Conservation (phyloP, 2,113 vertebrate genomes). For the Terrapene triunguis region DNA sequence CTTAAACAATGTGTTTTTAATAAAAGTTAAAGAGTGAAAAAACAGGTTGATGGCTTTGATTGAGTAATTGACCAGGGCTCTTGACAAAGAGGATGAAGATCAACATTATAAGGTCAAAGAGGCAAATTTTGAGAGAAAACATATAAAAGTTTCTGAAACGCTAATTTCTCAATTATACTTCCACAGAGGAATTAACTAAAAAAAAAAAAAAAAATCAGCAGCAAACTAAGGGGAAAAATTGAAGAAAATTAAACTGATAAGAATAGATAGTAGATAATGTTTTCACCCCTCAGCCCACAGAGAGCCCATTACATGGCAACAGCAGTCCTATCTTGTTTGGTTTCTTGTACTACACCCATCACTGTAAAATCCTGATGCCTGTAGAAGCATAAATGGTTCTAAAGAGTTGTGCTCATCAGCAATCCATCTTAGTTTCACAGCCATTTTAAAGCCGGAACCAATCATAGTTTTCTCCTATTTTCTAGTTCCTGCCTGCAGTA, state of each 20-base stretch:
- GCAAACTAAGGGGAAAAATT: constrained; percentile 8
- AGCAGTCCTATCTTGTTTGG: neutral
- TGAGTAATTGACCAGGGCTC: neutral
- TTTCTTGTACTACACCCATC: neutral
- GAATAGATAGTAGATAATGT: too few relatives aligned
- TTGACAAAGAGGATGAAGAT: neutral
- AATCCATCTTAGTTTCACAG: neutral
- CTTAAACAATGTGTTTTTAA: neutral
- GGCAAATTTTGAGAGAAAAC: neutral
- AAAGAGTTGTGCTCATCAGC: neutral
- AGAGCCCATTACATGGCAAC: neutral
- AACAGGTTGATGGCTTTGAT: neutral
- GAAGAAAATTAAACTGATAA: neutral
- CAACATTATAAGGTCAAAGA: constrained; percentile 14
- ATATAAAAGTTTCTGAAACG: neutral
- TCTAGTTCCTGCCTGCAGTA: neutral
- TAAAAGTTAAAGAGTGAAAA: constrained; percentile 3
- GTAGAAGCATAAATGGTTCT: neutral
- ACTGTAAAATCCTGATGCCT: neutral
- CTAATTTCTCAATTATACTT: constrained; percentile 30
- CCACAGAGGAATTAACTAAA: neutral
- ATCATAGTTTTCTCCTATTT: neutral
- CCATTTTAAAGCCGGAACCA: neutral
- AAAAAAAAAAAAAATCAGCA: neutral
- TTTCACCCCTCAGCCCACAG: too few relatives aligned